phyloP scores from a whole-genome alignment of 2,797 vertebrate species.

The Pseudopleuronectes americanus region DNA sequence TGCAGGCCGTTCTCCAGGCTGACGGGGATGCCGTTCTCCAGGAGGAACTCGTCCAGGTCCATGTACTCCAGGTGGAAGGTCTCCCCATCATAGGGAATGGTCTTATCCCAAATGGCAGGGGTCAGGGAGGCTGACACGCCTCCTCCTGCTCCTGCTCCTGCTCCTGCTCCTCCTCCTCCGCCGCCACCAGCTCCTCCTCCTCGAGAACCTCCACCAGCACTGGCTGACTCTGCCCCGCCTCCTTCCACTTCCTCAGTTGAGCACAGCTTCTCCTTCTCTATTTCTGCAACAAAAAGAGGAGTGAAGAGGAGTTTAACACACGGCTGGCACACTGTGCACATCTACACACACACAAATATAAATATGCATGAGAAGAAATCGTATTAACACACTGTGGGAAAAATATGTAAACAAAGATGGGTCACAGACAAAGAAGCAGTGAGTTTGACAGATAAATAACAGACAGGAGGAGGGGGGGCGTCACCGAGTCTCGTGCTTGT shows the following conservation, averaged over 20 bases:
- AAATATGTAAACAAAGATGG: neutral
- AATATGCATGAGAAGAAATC: neutral
- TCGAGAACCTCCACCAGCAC: constrained; percentile 49
- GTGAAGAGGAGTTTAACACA: neutral
- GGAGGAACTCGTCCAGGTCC: constrained; percentile 98
- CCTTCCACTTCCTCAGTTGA: constrained; percentile 71
- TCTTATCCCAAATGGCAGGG: constrained; percentile 98
- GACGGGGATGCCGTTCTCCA: constrained; percentile 96
- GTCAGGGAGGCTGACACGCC: constrained; percentile 95
- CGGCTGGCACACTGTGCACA: neutral
- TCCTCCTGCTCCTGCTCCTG: constrained; percentile 57
- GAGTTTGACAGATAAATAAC: too few relatives aligned
- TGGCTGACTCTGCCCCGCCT: constrained; percentile 59
- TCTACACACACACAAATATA: too few relatives aligned
- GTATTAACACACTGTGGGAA: neutral
- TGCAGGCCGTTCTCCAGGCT: constrained; percentile 84
- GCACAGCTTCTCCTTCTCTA: constrained; percentile 84
- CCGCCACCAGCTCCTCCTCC: constrained; percentile 51
- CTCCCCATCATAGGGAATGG: constrained; percentile 97
- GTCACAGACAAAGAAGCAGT: too few relatives aligned
- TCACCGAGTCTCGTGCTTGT: too few relatives aligned
- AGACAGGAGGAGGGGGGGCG: neutral
- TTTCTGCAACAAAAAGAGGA: constrained; percentile 63
- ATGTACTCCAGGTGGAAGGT: constrained; percentile 99
- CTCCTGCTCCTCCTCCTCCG: constrained; percentile 34